phyloP scores from a whole-genome alignment of 2,797 vertebrate genomes.

The Artibeus lituratus region DNA sequence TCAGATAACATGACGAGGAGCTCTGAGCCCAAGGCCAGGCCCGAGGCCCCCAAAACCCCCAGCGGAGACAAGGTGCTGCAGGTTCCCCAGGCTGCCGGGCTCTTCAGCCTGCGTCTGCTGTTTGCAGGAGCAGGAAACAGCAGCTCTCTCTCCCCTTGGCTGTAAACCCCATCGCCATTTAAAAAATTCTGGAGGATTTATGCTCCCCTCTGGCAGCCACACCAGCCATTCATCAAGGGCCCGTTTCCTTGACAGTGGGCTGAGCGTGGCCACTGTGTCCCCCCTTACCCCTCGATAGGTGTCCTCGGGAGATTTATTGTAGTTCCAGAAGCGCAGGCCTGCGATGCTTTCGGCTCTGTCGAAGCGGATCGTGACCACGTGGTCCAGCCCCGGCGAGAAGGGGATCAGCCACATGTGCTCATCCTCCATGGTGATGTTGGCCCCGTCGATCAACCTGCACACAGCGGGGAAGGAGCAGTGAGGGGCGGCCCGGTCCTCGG shows the following conservation, averaged over 20 bases:
- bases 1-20: not conserved
- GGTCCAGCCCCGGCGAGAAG: constrained; percentile 89
- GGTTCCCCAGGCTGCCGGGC: constrained; percentile 27
- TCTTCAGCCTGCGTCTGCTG: constrained; percentile 50
- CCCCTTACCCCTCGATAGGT: constrained; percentile 96
- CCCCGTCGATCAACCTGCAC: constrained; percentile 91
- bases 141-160: constrained; percentile 62
- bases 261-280: constrained; percentile 68
- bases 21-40: not conserved
- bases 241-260: constrained; percentile 75
- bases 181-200: constrained; percentile 82
- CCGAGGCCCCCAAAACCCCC: not conserved
- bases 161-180: constrained; percentile 55
- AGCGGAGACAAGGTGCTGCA: constrained; percentile 51
- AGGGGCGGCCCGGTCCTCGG: rapidly evolving
- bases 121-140: constrained; percentile 44
- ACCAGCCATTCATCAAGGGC: constrained; percentile 80
- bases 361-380: constrained; percentile 89
- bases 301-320: constrained; percentile 98
- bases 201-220: constrained; percentile 74
- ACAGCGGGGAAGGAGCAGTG: rapidly evolving
- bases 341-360: constrained; percentile 86
- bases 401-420: constrained; percentile 98
- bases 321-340: constrained; percentile 98
- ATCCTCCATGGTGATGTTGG: constrained; percentile 94